phyloP scores from a whole-genome alignment of 2,888 invertebrate species.

The Leptothorax acervorum region DNA sequence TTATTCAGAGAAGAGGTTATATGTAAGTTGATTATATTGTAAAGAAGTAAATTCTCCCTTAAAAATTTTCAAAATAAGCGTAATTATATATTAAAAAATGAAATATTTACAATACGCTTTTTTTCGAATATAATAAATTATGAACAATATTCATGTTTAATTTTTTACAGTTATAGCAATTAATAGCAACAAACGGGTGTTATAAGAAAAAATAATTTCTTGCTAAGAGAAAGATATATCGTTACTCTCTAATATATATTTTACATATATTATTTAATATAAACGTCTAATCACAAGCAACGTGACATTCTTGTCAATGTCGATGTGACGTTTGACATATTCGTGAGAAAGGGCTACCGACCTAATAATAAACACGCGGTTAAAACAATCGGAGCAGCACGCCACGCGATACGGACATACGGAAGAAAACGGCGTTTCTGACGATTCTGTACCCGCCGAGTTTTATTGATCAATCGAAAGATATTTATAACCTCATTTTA shows the following conservation, averaged over 20 bases:
- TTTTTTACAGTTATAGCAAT: not conserved
- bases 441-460: slow-evolving; percentile 47
- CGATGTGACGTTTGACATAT: not conserved
- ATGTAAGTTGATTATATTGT: not conserved
- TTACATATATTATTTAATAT: not conserved
- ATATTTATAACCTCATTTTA: slow-evolving; percentile 74
- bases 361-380: not conserved
- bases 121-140: not conserved
- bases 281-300: not conserved
- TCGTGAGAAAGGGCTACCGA: not conserved
- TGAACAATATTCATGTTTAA: not conserved
- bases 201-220: not conserved
- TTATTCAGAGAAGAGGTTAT: not conserved
- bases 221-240: not conserved
- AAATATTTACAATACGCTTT: not conserved
- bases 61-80: not conserved
- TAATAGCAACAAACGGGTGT: not conserved
- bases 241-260: not conserved
- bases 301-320: not conserved
- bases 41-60: not conserved
- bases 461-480: slow-evolving; percentile 76
- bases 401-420: not conserved
- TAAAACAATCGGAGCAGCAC: not conserved
- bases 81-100: not conserved
- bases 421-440: not conserved